Evolutionary conservation across 2,888 invertebrate genomes (phyloP).

Genomic region (Malthinus seriepunctatus): DNA sequence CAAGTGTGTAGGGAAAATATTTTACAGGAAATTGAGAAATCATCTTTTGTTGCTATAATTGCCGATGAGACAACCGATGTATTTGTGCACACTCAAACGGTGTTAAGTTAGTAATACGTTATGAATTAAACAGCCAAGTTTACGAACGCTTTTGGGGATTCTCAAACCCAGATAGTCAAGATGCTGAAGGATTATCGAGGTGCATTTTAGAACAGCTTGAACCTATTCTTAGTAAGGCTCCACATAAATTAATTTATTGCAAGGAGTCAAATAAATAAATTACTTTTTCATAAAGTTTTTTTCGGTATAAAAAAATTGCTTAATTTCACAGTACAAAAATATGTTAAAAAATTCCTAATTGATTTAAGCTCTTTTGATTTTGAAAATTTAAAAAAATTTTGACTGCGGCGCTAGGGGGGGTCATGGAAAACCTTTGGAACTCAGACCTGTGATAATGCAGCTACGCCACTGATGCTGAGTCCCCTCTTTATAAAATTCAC

Average conservation of each 20-base stretch:
- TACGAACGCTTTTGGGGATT: slow-evolving; percentile 36
- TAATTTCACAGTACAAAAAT: no score
- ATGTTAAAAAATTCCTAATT: no score
- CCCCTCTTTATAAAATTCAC: no score
- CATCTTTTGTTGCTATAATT: slow-evolving; percentile 11
- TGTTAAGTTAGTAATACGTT: slow-evolving; percentile 34
- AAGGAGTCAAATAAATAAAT: no score
- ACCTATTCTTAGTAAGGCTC: slow-evolving; percentile 7
- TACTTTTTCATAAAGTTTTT: no score
- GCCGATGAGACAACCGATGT: slow-evolving; percentile 35
- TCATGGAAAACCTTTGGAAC: no score
- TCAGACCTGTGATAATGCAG: no score
- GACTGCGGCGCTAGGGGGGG: no score
- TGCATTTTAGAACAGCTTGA: slow-evolving; percentile 28
- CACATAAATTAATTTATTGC: slow-evolving; percentile 36
- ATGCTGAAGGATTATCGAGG: slow-evolving; percentile 25
- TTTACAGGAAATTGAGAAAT: neutral
- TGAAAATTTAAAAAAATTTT: no score
- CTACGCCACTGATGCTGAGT: no score
- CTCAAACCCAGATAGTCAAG: slow-evolving; percentile 21
- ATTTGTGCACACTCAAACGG: slow-evolving; percentile 26
- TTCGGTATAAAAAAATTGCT: no score
- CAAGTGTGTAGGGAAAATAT: slow-evolving; percentile 1
- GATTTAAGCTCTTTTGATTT: no score
- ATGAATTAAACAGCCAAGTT: slow-evolving; percentile 27